phyloP scores from a whole-genome alignment of 2,888 invertebrate genomes.

The Coenonympha arcania region DNA sequence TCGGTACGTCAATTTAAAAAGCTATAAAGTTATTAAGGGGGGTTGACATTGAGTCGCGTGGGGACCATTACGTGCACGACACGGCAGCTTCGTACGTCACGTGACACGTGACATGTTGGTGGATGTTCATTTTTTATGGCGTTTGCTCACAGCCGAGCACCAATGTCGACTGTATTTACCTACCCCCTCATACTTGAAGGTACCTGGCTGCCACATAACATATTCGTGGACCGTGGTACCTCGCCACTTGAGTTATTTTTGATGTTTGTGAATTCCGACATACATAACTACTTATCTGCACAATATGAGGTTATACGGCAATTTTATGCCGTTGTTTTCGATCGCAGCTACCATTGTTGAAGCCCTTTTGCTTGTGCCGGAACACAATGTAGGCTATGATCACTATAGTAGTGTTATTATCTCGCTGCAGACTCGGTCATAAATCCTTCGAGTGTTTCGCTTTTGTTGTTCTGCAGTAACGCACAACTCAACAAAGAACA shows the following conservation, averaged over 20 bases:
- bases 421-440: no score
- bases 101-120: not conserved
- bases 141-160: not conserved
- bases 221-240: no score
- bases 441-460: no score
- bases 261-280: not conserved
- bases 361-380: no score
- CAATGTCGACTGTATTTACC: not conserved
- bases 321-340: no score
- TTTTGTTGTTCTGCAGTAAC: no score
- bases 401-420: no score
- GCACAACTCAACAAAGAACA: no score
- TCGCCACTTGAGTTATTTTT: not conserved
- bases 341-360: no score
- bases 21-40: constrained; percentile 24
- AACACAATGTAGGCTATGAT: not conserved
- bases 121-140: constrained; percentile 23
- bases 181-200: not conserved
- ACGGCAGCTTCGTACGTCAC: constrained; percentile 1
- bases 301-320: no score
- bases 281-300: no score
- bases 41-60: constrained; percentile 27
- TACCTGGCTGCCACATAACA: no score
- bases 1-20: constrained; percentile 9
- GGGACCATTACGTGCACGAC: constrained; percentile 25